A percentile compares a stretch with the other conserved stretches of the same genome.
phyloP scores from a whole-genome alignment of 2,113 vertebrate species.

The Monarcha castaneiventris region DNA sequence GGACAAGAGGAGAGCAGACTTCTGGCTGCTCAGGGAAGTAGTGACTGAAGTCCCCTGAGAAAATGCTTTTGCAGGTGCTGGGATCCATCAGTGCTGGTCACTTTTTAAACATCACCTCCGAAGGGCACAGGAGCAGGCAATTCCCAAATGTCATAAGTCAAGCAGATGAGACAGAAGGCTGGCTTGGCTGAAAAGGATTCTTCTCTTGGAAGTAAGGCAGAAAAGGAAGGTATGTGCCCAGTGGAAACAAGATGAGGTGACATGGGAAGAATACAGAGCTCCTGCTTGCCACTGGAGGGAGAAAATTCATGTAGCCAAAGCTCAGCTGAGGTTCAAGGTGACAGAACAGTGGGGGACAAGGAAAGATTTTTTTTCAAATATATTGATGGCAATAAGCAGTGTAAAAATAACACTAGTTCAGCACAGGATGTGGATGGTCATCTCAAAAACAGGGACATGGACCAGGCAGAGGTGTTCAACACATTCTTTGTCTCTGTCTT shows the following conservation, averaged over 20 bases:
- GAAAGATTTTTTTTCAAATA: neutral
- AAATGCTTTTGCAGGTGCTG: neutral
- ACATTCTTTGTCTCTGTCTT: neutral
- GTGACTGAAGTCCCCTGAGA: neutral
- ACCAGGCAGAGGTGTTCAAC: neutral
- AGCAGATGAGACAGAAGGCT: neutral
- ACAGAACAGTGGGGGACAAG: neutral
- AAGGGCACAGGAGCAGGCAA: neutral
- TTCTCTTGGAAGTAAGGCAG: neutral
- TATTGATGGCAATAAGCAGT: neutral
- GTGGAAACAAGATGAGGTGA: neutral
- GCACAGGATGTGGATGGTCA: neutral
- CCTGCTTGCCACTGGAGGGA: neutral
- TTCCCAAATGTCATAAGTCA: neutral
- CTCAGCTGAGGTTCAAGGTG: neutral
- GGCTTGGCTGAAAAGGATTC: neutral
- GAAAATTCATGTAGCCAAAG: neutral
- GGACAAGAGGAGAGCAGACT: neutral
- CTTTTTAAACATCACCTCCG: neutral
- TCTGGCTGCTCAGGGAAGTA: neutral
- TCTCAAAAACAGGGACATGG: neutral
- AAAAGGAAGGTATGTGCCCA: neutral
- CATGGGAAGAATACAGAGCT: neutral
- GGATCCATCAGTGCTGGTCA: fast-evolving
- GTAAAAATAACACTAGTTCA: neutral